A percentile compares a stretch with the other conserved stretches of the same genome.
Conservation (phyloP, 2,113 vertebrate genomes). For the Anthoscopus minutus region DNA sequence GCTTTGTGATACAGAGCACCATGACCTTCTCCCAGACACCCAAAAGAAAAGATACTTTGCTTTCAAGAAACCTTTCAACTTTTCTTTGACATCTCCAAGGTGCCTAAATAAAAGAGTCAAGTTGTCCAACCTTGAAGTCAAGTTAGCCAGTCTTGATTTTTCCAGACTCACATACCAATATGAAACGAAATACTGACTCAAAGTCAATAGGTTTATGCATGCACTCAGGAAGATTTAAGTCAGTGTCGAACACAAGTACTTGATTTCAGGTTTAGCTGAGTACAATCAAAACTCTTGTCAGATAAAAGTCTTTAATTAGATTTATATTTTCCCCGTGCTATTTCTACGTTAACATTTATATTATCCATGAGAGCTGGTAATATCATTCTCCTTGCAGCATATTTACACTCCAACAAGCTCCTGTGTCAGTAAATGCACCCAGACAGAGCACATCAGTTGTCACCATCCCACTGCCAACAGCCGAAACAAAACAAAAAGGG, state of each 20-base stretch:
- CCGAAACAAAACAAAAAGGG: neutral
- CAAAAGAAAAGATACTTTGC: neutral
- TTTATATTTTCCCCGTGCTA: neutral
- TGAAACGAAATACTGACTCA: neutral
- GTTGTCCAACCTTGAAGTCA: neutral
- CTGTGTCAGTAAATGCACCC: neutral
- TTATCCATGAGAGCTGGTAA: neutral
- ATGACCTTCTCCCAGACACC: neutral
- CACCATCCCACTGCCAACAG: neutral
- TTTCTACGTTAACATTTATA: neutral
- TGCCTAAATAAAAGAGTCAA: neutral
- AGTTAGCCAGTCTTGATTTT: neutral
- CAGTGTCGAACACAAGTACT: neutral
- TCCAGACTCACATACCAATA: neutral
- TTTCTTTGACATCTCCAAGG: neutral
- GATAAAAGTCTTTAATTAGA: constrained; percentile 19
- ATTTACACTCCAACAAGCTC: neutral
- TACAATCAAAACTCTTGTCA: constrained; percentile 19
- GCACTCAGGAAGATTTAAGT: constrained; percentile 10
- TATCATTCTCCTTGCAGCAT: neutral
- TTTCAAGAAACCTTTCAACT: neutral
- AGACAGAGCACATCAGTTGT: neutral
- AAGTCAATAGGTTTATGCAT: neutral
- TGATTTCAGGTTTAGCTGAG: constrained; percentile 2
- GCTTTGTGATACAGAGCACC: neutral